Conservation (phyloP, 2,797 vertebrate species). For the Sphaeramia orbicularis region DNA sequence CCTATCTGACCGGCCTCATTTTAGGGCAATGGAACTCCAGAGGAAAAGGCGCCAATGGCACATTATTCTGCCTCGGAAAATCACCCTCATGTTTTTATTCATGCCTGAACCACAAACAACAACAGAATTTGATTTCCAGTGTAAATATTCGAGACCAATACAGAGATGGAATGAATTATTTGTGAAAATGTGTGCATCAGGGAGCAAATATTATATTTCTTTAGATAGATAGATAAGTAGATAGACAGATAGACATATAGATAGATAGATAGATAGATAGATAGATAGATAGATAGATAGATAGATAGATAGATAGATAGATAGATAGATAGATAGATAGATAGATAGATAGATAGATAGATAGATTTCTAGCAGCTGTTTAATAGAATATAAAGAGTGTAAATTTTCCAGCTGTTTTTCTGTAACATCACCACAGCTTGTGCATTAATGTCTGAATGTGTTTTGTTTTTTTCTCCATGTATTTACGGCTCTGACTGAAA, state of each 20-base stretch:
- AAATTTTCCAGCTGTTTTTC: too few species aligned
- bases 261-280: neutral
- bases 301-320: slow-evolving; percentile 18
- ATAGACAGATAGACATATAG: slow-evolving; percentile 11
- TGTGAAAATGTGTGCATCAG: slow-evolving; percentile 66
- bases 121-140: slow-evolving; percentile 80
- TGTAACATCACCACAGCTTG: neutral
- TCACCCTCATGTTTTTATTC: slow-evolving; percentile 83
- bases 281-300: slow-evolving; percentile 31
- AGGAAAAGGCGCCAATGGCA: slow-evolving; percentile 73
- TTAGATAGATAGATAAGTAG: slow-evolving; percentile 8
- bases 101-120: slow-evolving; percentile 79
- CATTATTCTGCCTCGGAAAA: slow-evolving; percentile 79
- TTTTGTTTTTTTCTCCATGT: slow-evolving; percentile 15
- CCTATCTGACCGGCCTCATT: slow-evolving; percentile 78
- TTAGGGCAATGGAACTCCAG: slow-evolving; percentile 76
- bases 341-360: too few species aligned
- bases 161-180: slow-evolving; percentile 73
- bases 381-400: too few species aligned
- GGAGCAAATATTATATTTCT: slow-evolving; percentile 17
- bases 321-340: neutral
- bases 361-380: too few species aligned
- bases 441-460: slow-evolving; percentile 16
- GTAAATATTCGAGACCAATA: slow-evolving; percentile 77
- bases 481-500: slow-evolving; percentile 55